Conservation (phyloP, 1,140 invertebrate species). For the Dendrolimus punctatus region DNA sequence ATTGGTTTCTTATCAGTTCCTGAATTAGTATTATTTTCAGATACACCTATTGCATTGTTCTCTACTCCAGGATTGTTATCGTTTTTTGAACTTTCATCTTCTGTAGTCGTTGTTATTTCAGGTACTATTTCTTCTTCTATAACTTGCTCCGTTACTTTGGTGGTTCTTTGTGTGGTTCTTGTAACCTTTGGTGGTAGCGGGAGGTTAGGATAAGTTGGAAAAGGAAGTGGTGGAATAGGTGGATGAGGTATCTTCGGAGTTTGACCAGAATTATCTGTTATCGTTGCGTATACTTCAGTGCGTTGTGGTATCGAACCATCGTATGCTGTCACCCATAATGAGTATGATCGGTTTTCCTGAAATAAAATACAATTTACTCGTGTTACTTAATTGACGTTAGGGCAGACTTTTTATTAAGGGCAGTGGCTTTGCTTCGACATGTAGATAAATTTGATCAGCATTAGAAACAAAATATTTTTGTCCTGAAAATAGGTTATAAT, state of each 20-base stretch:
- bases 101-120: slow-evolving; percentile 37
- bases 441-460: no score
- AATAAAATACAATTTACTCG: slow-evolving; percentile 6
- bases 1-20: slow-evolving; percentile 26
- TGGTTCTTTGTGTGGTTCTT: slow-evolving; percentile 38
- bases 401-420: no score
- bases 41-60: slow-evolving; percentile 21
- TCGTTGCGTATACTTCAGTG: slow-evolving; percentile 51
- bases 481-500: no score
- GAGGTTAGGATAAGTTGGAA: slow-evolving; percentile 28
- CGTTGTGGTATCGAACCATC: slow-evolving; percentile 52
- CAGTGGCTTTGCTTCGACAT: no score
- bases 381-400: no score
- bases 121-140: slow-evolving; percentile 41
- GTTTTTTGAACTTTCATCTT: slow-evolving; percentile 25
- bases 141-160: slow-evolving; percentile 38
- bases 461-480: no score
- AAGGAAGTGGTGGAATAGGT: slow-evolving; percentile 23
- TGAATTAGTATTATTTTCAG: slow-evolving; percentile 26
- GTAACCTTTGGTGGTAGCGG: slow-evolving; percentile 30
- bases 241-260: slow-evolving; percentile 39
- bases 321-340: slow-evolving; percentile 52
- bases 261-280: slow-evolving; percentile 37
- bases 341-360: slow-evolving; percentile 58
- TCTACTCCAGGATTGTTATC: slow-evolving; percentile 25